Evolutionary conservation across 2,797 vertebrate genomes (phyloP).

Genomic region (Melanogrammus aeglefinus): DNA sequence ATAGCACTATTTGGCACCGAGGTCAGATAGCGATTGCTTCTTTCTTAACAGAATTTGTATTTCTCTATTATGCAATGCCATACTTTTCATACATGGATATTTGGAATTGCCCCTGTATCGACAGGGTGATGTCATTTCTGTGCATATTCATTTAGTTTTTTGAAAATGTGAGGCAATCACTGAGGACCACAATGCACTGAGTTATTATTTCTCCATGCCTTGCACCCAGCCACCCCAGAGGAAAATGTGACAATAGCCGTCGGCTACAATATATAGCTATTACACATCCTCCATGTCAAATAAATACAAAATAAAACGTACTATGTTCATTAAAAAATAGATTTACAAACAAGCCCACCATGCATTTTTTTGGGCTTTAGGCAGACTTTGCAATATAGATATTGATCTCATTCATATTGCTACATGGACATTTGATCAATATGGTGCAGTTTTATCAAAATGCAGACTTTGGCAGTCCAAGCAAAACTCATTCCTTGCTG

Average conservation of each 20-base stretch:
- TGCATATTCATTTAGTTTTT: not conserved
- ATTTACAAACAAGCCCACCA: not conserved
- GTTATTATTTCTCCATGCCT: not conserved
- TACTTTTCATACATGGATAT: no score
- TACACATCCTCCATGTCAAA: not conserved
- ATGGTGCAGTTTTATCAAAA: not conserved
- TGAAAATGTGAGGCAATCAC: not conserved
- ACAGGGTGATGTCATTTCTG: not conserved
- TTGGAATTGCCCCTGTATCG: no score
- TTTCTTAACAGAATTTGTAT: no score
- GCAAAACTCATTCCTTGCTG: not conserved
- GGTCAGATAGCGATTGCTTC: no score
- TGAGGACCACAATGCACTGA: not conserved
- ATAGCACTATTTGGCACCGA: not conserved
- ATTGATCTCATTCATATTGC: not conserved
- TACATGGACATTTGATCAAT: not conserved
- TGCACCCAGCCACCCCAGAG: not conserved
- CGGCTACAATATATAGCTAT: not conserved
- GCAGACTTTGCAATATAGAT: slow-evolving; percentile 2
- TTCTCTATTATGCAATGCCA: no score
- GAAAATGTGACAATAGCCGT: not conserved
- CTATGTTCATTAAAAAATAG: not conserved
- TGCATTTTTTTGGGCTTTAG: not conserved
- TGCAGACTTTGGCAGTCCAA: not conserved
- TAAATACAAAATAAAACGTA: not conserved